Conservation (phyloP, 2,113 vertebrate species). For the Platycercus adscitus region DNA sequence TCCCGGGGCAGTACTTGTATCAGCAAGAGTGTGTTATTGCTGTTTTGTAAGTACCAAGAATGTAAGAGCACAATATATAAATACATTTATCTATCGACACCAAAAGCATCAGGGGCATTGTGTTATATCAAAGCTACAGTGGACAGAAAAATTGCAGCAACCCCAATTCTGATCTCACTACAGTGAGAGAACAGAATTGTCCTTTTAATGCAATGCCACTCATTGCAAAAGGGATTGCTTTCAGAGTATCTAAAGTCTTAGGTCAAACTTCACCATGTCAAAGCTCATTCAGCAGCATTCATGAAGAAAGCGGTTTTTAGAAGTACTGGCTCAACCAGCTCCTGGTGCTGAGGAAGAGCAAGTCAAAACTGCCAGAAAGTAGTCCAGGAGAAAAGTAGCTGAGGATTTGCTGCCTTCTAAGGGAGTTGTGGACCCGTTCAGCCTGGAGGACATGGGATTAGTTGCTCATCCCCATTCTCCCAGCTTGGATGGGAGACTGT, state of each 20-base stretch:
- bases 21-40: constrained; percentile 44
- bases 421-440: fast-evolving
- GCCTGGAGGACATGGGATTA: neutral
- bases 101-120: neutral
- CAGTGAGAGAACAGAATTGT: neutral
- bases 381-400: neutral
- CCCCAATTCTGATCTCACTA: neutral
- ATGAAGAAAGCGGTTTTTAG: neutral
- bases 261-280: neutral
- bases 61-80: constrained; percentile 19
- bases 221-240: neutral
- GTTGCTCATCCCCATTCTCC: neutral
- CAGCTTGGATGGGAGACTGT: neutral
- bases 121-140: neutral
- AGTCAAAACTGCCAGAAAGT: neutral
- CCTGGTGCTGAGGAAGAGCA: neutral
- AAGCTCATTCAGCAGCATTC: neutral
- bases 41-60: constrained; percentile 27
- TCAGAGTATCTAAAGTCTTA: neutral
- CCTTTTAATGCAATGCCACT: neutral
- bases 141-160: neutral
- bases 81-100: constrained; percentile 34
- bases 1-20: constrained; percentile 62
- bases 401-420: neutral
- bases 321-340: neutral